phyloP scores from a whole-genome alignment of 2,888 invertebrate species.

The Penaeus monodon region DNA sequence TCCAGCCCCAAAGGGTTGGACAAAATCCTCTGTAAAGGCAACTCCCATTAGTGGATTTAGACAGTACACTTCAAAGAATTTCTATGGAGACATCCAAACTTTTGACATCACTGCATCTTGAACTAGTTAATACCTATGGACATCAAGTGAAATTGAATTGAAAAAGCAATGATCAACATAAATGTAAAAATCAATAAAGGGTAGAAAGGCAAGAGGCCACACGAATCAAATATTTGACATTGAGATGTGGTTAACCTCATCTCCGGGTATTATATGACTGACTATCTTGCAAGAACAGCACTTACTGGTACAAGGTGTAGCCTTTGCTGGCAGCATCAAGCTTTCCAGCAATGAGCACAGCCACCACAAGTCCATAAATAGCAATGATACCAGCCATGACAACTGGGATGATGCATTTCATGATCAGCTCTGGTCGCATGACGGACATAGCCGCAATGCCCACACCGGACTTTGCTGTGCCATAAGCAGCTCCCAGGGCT shows the following conservation, averaged over 20 bases:
- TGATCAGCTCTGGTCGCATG: conserved; percentile 99
- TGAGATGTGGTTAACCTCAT: no score
- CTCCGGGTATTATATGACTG: no score
- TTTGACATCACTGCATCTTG: no score
- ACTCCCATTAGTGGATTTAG: neutral
- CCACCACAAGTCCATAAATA: conserved; percentile 99
- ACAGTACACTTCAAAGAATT: no score
- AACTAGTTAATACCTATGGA: no score
- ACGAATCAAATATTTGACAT: no score
- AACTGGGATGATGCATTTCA: conserved; percentile 99
- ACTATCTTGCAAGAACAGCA: neutral
- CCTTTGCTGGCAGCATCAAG: conserved; percentile 68
- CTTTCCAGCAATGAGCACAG: conserved; percentile 94
- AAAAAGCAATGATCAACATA: no score
- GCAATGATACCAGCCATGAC: conserved; percentile 99
- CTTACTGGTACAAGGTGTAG: conserved; percentile 86
- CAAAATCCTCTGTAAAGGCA: conserved; percentile 86
- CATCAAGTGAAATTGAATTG: no score
- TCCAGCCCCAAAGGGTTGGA: conserved; percentile 97
- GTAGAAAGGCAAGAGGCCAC: no score
- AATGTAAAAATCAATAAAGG: no score
- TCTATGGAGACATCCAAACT: no score
- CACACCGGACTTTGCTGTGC: conserved; percentile 99
- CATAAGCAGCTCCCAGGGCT: conserved; percentile 99
- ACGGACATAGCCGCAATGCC: conserved; percentile 99